A percentile compares a stretch with the other conserved stretches of the same genome.
Conservation (phyloP, 2,113 vertebrate species). For the Lasiurus cinereus region DNA sequence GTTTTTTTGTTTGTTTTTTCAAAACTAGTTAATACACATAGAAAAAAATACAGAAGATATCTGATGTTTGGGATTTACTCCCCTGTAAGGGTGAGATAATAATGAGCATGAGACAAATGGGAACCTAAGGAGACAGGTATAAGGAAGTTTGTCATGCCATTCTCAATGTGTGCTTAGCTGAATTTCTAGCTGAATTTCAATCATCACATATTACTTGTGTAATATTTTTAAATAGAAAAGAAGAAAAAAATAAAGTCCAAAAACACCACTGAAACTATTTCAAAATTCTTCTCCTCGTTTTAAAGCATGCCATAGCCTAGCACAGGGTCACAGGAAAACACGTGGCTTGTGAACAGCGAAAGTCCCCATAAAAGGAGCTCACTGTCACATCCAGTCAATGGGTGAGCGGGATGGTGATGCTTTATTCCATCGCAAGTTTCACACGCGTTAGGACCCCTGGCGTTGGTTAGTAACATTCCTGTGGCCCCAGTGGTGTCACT, state of each 20-base stretch:
- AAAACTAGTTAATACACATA: neutral
- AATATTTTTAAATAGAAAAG: constrained; percentile 33
- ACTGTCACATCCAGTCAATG: neutral
- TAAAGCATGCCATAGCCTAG: neutral
- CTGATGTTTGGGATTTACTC: neutral
- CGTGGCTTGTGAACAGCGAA: neutral
- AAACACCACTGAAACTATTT: neutral
- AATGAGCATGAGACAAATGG: neutral
- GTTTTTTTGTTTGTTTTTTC: neutral
- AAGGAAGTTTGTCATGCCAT: neutral
- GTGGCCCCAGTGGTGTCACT: neutral
- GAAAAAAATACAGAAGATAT: neutral
- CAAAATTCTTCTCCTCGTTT: neutral
- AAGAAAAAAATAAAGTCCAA: neutral
- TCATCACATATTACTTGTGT: neutral
- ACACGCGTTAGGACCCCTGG: neutral
- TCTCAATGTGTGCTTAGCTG: neutral
- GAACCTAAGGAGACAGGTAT: neutral
- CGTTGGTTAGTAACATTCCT: neutral
- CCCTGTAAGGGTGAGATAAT: neutral
- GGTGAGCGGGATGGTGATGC: neutral
- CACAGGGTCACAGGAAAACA: neutral
- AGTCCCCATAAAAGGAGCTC: neutral
- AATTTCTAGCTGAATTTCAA: constrained; percentile 35
- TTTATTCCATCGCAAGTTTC: neutral